These are phyloP conservation scores for Caenorhabditis brenneri DNA, from an alignment of 1,140 invertebrate genomes.

Conservation along the genomic window DNA sequence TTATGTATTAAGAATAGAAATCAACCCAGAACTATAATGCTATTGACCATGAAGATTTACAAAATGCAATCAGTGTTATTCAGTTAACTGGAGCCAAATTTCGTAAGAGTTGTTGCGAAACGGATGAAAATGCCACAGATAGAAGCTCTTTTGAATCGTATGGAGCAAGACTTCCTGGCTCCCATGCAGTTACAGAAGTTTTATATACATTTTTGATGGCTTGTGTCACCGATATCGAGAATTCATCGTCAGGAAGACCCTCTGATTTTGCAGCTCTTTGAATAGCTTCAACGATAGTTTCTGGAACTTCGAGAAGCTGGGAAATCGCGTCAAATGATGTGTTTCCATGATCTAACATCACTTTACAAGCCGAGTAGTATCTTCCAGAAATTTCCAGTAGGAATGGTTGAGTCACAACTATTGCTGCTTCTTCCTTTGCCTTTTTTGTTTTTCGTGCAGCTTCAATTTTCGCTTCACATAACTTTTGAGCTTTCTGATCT, in stretches of 20 bases:
- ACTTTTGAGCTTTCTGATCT: neutral
- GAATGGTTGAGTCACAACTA: neutral
- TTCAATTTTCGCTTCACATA: slow-evolving; percentile 6
- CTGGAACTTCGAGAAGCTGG: neutral
- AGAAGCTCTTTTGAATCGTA: slow-evolving; percentile 23
- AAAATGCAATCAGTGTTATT: neutral
- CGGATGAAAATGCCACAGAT: neutral
- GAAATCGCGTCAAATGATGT: neutral
- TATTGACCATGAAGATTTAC: neutral
- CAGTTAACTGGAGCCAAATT: slow-evolving; percentile 37
- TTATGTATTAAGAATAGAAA: neutral
- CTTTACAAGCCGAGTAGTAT: slow-evolving; percentile 8
- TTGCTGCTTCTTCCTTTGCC: neutral
- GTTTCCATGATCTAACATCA: neutral
- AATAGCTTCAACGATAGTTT: neutral
- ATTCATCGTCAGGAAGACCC: slow-evolving; percentile 10
- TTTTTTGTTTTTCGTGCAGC: slow-evolving; percentile 15
- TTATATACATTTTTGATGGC: slow-evolving; percentile 24
- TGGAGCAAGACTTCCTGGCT: slow-evolving; percentile 1
- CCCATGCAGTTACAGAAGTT: neutral
- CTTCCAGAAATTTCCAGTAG: neutral
- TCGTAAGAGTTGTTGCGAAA: slow-evolving; percentile 26
- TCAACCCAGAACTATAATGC: neutral
- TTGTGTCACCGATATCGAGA: neutral
- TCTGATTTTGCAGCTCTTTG: neutral